Evolutionary conservation across 2,888 invertebrate species (phyloP).

Genomic region (Ochlodes sylvanus): DNA sequence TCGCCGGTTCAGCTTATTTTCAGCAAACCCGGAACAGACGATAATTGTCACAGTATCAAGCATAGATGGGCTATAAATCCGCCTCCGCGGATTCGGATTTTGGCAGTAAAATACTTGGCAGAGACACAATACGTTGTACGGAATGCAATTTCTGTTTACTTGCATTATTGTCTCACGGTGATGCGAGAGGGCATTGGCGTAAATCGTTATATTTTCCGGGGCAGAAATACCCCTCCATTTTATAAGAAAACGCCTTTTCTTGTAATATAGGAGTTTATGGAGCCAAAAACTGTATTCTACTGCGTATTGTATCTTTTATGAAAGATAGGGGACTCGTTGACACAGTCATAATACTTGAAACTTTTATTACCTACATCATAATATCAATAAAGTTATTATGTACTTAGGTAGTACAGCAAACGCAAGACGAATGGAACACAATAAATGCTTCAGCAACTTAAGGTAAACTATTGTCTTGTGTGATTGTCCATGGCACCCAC

Average conservation of each 20-base stretch:
- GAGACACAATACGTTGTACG: slow-evolving; percentile 52
- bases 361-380: too few species aligned
- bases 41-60: slow-evolving; percentile 49
- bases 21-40: slow-evolving; percentile 39
- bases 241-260: slow-evolving; percentile 6
- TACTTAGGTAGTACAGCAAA: too few species aligned
- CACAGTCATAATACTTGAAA: too few species aligned
- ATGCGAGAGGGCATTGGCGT: slow-evolving; percentile 37
- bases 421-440: too few species aligned
- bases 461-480: too few species aligned
- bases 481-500: too few species aligned
- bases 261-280: background rate
- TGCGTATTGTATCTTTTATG: too few species aligned
- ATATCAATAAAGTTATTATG: too few species aligned
- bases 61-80: slow-evolving; percentile 54
- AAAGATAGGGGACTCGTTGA: too few species aligned
- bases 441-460: too few species aligned
- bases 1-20: slow-evolving; percentile 19
- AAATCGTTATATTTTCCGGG: slow-evolving; percentile 32
- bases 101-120: slow-evolving; percentile 71
- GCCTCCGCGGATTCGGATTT: slow-evolving; percentile 58
- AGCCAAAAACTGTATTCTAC: slow-evolving; percentile 7
- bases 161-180: slow-evolving; percentile 57
- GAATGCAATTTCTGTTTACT: slow-evolving; percentile 69
- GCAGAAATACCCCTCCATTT: background rate